phyloP scores from a whole-genome alignment of 2,113 vertebrate genomes.

The Gymnocephalus cernua region DNA sequence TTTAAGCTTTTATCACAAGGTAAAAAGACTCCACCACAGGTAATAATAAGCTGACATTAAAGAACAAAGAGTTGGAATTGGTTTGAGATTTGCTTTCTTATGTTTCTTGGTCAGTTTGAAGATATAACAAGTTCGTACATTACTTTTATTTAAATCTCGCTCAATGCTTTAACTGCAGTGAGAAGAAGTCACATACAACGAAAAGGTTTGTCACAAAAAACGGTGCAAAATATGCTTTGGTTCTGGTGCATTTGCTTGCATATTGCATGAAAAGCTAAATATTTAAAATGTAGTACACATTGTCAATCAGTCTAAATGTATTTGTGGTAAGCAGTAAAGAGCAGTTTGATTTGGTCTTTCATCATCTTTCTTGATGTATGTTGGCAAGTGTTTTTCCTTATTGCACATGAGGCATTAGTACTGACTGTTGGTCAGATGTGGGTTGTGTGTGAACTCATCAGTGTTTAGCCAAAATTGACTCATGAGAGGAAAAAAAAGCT shows the following conservation, averaged over 20 bases:
- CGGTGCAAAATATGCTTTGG: neutral
- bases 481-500: neutral
- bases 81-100: constrained; percentile 12
- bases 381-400: neutral
- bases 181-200: neutral
- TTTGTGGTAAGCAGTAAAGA: constrained; percentile 37
- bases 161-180: neutral
- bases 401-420: constrained; percentile 30
- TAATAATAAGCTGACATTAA: constrained; percentile 27
- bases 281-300: neutral
- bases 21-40: constrained; percentile 18
- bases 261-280: neutral
- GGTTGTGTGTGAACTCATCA: constrained; percentile 30
- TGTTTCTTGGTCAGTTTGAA: neutral
- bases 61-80: constrained; percentile 36
- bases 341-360: constrained; percentile 4
- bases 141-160: neutral
- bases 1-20: constrained; percentile 50
- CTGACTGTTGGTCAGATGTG: constrained; percentile 26
- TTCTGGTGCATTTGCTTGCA: neutral
- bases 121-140: neutral
- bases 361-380: constrained; percentile 7
- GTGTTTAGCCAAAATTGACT: neutral
- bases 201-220: neutral
- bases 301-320: constrained; percentile 17